These are phyloP conservation scores for Theretra japonica DNA, from an alignment of 2,888 invertebrate genomes.

Conservation along the genomic window DNA sequence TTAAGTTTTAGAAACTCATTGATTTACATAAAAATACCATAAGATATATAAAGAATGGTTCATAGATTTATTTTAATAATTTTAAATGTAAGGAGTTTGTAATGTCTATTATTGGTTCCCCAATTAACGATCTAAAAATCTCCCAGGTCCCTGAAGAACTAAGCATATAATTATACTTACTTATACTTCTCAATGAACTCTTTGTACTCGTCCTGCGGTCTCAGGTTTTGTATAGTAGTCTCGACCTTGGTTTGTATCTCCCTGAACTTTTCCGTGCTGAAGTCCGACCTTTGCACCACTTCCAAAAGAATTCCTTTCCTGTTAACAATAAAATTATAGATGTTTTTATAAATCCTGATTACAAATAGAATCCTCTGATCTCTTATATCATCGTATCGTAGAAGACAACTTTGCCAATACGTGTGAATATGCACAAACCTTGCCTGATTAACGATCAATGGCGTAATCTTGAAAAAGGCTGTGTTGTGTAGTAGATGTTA, in stretches of 20 bases:
- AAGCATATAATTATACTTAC: slow-evolving; percentile 77
- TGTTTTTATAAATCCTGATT: neutral
- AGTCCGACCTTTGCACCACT: slow-evolving; percentile 91
- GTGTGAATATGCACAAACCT: too few relatives aligned
- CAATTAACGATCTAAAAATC: neutral
- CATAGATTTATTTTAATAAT: too few relatives aligned
- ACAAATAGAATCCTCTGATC: neutral
- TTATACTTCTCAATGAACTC: slow-evolving; percentile 95
- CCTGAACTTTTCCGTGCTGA: slow-evolving; percentile 91
- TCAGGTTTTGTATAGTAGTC: slow-evolving; percentile 89
- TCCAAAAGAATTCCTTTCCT: slow-evolving; percentile 93
- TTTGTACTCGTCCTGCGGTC: slow-evolving; percentile 94
- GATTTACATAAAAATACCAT: too few relatives aligned
- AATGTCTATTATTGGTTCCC: neutral
- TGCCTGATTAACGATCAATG: too few relatives aligned
- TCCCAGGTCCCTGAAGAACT: neutral
- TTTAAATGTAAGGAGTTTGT: too few relatives aligned
- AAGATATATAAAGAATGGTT: too few relatives aligned
- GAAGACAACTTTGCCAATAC: too few relatives aligned
- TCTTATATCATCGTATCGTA: too few relatives aligned
- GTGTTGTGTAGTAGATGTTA: too few relatives aligned
- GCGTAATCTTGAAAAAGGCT: too few relatives aligned
- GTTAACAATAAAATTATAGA: slow-evolving; percentile 34
- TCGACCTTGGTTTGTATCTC: slow-evolving; percentile 92
- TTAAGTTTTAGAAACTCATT: too few relatives aligned